phyloP scores from a whole-genome alignment of 2,113 vertebrate genomes.

The Lontra canadensis region DNA sequence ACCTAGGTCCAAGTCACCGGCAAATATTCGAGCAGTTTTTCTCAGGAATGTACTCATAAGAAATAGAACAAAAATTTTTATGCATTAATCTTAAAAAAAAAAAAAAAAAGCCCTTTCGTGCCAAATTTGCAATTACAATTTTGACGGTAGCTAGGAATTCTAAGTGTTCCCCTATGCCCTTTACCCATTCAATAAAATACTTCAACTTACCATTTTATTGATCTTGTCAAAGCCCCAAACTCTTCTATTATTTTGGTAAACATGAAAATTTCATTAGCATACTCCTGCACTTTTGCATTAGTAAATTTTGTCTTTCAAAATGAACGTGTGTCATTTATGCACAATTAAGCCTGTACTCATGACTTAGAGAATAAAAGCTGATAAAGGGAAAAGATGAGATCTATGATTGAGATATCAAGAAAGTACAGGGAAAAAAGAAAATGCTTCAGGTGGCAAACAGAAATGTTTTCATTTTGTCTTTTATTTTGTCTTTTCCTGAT shows the following conservation, averaged over 20 bases:
- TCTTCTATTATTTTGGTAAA: neutral
- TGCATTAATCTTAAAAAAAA: neutral
- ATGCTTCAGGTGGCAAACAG: neutral
- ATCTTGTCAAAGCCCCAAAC: neutral
- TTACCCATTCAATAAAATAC: neutral
- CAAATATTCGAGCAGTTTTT: neutral
- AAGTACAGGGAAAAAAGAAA: neutral
- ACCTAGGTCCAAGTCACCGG: neutral
- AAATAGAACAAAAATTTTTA: slow-evolving; percentile 16
- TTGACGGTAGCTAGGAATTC: neutral
- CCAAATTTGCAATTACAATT: neutral
- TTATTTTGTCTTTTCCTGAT: neutral
- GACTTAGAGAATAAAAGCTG: neutral
- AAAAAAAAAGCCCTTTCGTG: neutral
- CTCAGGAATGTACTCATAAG: neutral
- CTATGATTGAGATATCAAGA: neutral
- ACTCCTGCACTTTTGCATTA: neutral
- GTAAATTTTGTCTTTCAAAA: neutral
- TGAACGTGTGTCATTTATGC: neutral
- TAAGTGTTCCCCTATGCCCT: neutral
- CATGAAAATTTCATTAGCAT: neutral
- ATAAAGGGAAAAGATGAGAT: neutral
- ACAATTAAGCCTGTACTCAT: neutral
- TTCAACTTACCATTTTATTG: neutral
- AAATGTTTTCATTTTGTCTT: neutral